These are phyloP conservation scores for Nematopogon swammerdamellus DNA, from an alignment of 2,888 invertebrate genomes.

Conservation along the genomic window DNA sequence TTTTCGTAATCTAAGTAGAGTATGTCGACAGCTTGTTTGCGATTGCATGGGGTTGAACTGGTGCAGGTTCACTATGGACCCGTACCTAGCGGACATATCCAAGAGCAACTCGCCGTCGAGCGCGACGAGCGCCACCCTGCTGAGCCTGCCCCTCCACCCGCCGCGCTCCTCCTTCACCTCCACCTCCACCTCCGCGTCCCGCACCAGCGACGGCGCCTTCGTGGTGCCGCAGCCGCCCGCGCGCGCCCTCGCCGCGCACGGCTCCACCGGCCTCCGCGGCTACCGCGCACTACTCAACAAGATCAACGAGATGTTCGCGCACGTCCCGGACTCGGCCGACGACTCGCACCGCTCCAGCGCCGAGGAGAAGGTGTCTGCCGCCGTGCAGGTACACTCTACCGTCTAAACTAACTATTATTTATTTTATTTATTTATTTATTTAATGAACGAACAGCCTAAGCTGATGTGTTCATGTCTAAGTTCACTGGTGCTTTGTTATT, in stretches of 20 bases:
- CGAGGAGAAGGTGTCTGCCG: conserved; percentile 44
- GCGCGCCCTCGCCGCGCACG: conserved; percentile 35
- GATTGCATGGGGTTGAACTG: too few relatives aligned
- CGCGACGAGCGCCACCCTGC: conserved; percentile 29
- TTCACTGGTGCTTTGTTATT: too few relatives aligned
- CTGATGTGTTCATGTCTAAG: too few relatives aligned
- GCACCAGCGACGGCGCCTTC: conserved; percentile 47
- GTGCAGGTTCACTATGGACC: conserved; percentile 34
- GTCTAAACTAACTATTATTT: too few relatives aligned
- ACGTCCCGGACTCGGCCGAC: conserved; percentile 31
- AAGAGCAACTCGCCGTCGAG: conserved; percentile 45
- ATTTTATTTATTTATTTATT: too few relatives aligned
- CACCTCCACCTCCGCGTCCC: conserved; percentile 14
- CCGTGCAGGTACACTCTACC: too few relatives aligned
- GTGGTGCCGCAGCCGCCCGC: conserved; percentile 48
- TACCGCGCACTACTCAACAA: conserved; percentile 41
- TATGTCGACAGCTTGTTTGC: too few relatives aligned
- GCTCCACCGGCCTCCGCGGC: conserved; percentile 36
- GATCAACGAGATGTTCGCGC: conserved; percentile 40
- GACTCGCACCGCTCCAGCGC: conserved; percentile 29
- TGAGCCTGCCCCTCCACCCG: conserved; percentile 17
- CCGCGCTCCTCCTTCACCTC: conserved; percentile 33
- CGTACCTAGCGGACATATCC: conserved; percentile 43
- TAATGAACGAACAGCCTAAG: too few relatives aligned
- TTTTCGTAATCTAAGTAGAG: too few relatives aligned